Conservation (phyloP, 2,797 vertebrate species). For the Limosa lapponica region DNA sequence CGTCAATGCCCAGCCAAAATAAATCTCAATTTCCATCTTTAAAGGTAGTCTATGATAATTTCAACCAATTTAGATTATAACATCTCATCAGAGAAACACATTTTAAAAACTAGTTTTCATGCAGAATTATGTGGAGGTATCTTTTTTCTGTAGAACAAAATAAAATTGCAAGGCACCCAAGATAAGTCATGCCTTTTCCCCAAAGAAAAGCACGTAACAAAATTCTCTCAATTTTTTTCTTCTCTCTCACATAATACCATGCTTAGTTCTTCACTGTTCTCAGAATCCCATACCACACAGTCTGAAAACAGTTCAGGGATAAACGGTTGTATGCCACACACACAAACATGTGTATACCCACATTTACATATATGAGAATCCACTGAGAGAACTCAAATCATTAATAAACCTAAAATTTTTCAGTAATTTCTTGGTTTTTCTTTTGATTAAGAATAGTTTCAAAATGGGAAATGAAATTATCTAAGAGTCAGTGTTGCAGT, state of each 20-base stretch:
- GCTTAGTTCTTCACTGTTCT: neutral
- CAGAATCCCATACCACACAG: neutral
- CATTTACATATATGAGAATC: neutral
- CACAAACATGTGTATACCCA: neutral
- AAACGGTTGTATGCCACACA: neutral
- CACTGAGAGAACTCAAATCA: neutral
- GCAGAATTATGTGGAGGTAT: neutral
- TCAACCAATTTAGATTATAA: neutral
- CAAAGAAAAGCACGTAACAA: neutral
- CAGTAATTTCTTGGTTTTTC: neutral
- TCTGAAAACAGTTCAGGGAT: neutral
- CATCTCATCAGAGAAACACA: neutral
- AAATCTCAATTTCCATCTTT: neutral
- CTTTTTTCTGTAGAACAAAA: neutral
- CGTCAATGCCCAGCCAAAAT: neutral
- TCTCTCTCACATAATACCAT: neutral
- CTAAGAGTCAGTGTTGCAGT: neutral
- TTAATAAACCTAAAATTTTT: neutral
- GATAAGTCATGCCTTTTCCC: neutral
- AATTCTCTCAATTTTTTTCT: neutral
- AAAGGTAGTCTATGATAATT: neutral
- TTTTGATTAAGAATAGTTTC: neutral
- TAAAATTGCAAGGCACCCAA: neutral
- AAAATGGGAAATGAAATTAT: constrained; percentile 9
- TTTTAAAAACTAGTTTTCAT: neutral